These are phyloP conservation scores for Caenorhabditis becei DNA, from an alignment of 2,888 invertebrate species.

Conservation along the genomic window DNA sequence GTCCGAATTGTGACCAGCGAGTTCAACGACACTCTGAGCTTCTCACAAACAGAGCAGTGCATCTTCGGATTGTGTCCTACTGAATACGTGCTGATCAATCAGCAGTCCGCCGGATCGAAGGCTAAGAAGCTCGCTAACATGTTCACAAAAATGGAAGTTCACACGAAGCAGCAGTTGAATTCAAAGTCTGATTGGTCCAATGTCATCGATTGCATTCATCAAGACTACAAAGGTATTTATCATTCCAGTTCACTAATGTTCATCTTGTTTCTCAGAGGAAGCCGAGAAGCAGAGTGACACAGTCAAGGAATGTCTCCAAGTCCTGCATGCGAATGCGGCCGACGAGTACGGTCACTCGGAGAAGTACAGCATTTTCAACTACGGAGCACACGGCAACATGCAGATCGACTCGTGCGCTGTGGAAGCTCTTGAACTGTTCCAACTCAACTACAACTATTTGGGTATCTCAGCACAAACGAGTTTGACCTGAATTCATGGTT, in stretches of 20 bases:
- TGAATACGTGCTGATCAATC: constrained; percentile 45
- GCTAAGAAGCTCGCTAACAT: constrained; percentile 43
- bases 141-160: constrained; percentile 62
- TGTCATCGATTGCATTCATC: constrained; percentile 36
- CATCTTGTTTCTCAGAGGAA: constrained; percentile 24
- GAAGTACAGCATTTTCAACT: constrained; percentile 65
- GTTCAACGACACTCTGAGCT: constrained; percentile 71
- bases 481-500: background rate
- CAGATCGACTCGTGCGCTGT: constrained; percentile 73
- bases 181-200: constrained; percentile 41
- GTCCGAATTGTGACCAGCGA: constrained; percentile 68
- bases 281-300: constrained; percentile 24
- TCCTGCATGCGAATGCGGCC: constrained; percentile 39
- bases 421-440: constrained; percentile 76
- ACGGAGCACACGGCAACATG: constrained; percentile 72
- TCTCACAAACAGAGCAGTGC: constrained; percentile 68
- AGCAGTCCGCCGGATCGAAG: background rate
- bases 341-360: constrained; percentile 46
- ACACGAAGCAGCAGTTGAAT: constrained; percentile 39
- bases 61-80: constrained; percentile 56
- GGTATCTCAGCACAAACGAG: constrained; percentile 32
- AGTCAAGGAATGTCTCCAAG: constrained; percentile 51
- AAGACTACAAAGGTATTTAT: constrained; percentile 21
- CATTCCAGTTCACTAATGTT: background rate
- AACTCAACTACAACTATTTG: constrained; percentile 63